These are phyloP conservation scores for Cephalotes varians DNA, from an alignment of 2,888 invertebrate species.

Conservation along the genomic window DNA sequence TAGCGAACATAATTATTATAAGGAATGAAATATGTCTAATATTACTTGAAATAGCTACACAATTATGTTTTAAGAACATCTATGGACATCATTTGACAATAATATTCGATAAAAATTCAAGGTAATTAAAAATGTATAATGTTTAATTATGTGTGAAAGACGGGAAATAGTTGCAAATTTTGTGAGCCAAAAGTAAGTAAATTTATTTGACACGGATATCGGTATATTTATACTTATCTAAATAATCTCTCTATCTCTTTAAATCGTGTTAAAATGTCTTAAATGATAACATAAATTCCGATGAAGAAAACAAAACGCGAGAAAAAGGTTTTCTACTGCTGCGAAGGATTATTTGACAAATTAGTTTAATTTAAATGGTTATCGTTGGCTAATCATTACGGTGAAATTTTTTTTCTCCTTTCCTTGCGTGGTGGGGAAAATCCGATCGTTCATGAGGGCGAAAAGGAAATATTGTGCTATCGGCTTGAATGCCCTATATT, in stretches of 20 bases:
- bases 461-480: conserved; percentile 78
- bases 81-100: neutral
- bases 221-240: conserved; percentile 1
- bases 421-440: conserved; percentile 22
- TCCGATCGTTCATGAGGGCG: conserved; percentile 39
- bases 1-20: neutral
- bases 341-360: neutral
- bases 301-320: neutral
- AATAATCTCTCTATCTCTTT: neutral
- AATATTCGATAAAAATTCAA: conserved; percentile 1
- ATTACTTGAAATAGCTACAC: neutral
- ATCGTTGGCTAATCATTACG: neutral
- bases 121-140: neutral
- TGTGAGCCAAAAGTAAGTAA: neutral
- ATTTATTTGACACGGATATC: neutral
- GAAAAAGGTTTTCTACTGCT: neutral
- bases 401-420: neutral
- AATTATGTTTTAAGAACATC: neutral
- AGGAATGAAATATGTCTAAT: neutral
- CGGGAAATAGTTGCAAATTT: neutral
- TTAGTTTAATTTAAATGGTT: neutral
- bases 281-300: conserved; percentile 3
- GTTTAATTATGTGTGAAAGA: neutral
- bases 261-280: neutral
- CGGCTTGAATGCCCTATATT: conserved; percentile 84